phyloP scores from a whole-genome alignment of 2,888 invertebrate genomes.

The Platycheirus albimanus region DNA sequence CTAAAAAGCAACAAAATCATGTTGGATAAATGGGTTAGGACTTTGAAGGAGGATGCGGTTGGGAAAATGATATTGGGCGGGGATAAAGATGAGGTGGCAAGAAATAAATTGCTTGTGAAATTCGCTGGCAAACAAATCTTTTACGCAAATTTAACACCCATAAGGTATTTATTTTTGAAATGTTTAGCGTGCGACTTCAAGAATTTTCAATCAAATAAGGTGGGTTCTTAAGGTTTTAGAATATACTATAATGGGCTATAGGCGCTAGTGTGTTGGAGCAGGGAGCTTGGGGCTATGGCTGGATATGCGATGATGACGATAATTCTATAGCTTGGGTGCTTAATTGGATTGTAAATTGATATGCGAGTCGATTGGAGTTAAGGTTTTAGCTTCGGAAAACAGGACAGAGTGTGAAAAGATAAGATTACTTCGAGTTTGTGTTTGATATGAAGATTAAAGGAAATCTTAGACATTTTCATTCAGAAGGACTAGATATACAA shows the following conservation, averaged over 20 bases:
- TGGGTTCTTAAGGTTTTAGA: background rate
- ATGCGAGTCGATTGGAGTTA: too few relatives aligned
- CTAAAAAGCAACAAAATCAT: constrained; percentile 31
- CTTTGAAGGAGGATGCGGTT: too few relatives aligned
- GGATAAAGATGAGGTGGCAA: background rate
- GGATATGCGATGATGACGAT: background rate
- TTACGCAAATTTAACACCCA: constrained; percentile 67
- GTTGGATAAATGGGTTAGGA: constrained; percentile 23
- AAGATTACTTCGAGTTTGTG: too few relatives aligned
- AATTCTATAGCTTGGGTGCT: constrained; percentile 12
- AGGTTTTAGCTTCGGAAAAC: too few relatives aligned
- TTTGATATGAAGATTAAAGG: too few relatives aligned
- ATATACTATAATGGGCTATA: too few relatives aligned
- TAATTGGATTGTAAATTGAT: constrained; percentile 65
- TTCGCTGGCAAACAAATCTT: constrained; percentile 68
- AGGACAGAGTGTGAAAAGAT: too few relatives aligned
- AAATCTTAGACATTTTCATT: too few relatives aligned
- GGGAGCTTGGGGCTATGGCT: background rate
- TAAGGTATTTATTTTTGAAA: constrained; percentile 62
- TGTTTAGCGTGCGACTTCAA: constrained; percentile 23
- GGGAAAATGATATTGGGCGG: background rate
- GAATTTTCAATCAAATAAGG: constrained; percentile 21
- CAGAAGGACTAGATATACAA: too few relatives aligned
- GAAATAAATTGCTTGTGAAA: constrained; percentile 70
- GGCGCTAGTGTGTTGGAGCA: background rate